These are phyloP conservation scores for Odontocerum albicorne DNA, from an alignment of 2,888 invertebrate species.

Conservation along the genomic window DNA sequence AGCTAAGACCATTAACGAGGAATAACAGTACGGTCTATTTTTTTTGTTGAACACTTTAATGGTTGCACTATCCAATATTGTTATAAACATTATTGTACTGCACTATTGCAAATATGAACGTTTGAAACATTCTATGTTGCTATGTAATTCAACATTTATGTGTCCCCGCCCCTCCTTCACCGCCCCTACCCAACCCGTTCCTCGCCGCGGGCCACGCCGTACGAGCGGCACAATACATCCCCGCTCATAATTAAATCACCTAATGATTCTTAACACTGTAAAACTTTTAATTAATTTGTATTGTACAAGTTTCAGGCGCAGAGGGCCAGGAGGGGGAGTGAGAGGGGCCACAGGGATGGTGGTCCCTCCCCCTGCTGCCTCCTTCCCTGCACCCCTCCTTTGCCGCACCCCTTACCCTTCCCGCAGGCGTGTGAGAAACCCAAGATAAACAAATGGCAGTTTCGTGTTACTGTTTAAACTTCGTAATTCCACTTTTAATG, in stretches of 20 bases:
- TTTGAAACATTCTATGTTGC: conserved; percentile 2
- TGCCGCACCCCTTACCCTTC: too few relatives aligned
- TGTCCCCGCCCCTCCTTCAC: background rate
- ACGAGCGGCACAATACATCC: conserved; percentile 35
- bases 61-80: too few relatives aligned
- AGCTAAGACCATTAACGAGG: too few relatives aligned
- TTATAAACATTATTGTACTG: too few relatives aligned
- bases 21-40: too few relatives aligned
- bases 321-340: conserved; percentile 38
- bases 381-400: conserved; percentile 40
- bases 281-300: conserved; percentile 38
- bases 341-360: conserved; percentile 6
- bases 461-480: conserved; percentile 38
- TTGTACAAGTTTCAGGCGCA: conserved; percentile 38
- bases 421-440: conserved; percentile 45
- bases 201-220: conserved; percentile 12
- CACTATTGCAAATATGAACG: too few relatives aligned
- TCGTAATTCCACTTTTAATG: conserved; percentile 37
- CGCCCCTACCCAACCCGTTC: background rate
- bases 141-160: conserved; percentile 16
- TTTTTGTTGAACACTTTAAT: too few relatives aligned
- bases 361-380: conserved; percentile 38
- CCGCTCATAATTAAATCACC: conserved; percentile 37
- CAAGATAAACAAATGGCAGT: conserved; percentile 38
- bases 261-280: conserved; percentile 38